Conservation (phyloP, 2,797 vertebrate species). For the Parauchenoglanis ngamensis region DNA sequence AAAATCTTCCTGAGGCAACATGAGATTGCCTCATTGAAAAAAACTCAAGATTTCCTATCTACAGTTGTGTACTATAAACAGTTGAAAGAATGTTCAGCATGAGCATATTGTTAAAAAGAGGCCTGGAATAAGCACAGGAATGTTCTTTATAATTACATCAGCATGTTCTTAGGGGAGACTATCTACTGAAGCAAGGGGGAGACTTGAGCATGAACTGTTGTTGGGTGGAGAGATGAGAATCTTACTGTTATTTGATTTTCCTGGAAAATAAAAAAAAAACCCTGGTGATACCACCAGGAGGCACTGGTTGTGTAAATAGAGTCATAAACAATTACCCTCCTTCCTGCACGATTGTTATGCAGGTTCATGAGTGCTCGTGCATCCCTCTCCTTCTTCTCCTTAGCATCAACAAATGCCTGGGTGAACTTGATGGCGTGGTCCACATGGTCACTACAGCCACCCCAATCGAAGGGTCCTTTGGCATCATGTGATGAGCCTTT, state of each 20-base stretch:
- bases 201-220: not conserved
- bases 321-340: constrained; percentile 79
- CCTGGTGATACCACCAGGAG: not conserved
- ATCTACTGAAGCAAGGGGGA: not conserved
- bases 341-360: constrained; percentile 93
- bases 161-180: not conserved
- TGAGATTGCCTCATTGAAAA: not conserved
- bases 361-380: constrained; percentile 92
- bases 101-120: not conserved
- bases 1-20: not conserved
- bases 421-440: constrained; percentile 91
- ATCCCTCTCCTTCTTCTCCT: constrained; percentile 88
- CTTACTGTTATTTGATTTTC: not conserved
- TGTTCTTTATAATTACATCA: not conserved
- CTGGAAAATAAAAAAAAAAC: not conserved
- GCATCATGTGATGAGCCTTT: constrained; percentile 84
- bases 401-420: constrained; percentile 89
- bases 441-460: constrained; percentile 94
- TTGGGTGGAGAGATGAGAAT: not conserved
- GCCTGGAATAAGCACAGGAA: not conserved
- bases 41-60: not conserved
- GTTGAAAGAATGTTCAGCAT: not conserved
- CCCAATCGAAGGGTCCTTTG: constrained; percentile 90
- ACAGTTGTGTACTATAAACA: not conserved
- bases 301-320: not conserved